Conservation (phyloP, 2,113 vertebrate genomes). For the Cheirogaleus medius region DNA sequence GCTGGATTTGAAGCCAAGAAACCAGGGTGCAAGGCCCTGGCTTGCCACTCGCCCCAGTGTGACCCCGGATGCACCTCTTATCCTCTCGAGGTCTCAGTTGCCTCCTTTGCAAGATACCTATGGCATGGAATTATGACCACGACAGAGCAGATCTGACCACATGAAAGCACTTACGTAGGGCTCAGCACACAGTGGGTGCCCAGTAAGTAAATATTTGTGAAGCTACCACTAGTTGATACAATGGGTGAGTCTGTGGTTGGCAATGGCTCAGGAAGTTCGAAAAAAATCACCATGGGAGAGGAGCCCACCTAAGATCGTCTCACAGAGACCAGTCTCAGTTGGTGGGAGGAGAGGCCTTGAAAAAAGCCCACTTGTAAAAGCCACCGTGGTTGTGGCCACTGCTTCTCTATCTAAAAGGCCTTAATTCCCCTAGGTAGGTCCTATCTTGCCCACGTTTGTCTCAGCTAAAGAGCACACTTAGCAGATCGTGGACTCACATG, state of each 20-base stretch:
- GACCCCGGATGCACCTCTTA: too few species aligned
- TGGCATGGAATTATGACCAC: background rate
- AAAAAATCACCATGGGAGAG: background rate
- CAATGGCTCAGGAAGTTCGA: background rate
- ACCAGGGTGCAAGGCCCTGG: too few species aligned
- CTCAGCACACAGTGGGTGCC: background rate
- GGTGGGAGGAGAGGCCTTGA: background rate
- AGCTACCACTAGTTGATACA: background rate
- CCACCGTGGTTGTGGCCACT: fast-evolving
- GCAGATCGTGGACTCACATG: background rate
- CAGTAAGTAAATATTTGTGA: background rate
- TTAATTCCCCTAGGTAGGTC: background rate
- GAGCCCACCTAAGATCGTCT: too few species aligned
- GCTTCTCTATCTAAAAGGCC: background rate
- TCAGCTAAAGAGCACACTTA: background rate
- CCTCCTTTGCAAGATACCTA: background rate
- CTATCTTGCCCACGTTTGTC: background rate
- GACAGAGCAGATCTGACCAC: background rate
- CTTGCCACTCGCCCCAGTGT: background rate
- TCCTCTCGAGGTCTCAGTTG: background rate
- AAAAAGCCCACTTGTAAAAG: background rate
- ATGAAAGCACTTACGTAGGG: background rate
- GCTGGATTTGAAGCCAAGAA: background rate
- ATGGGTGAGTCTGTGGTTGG: background rate
- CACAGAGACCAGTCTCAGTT: background rate